Conservation (phyloP, 2,113 vertebrate species). For the Barnardius zonarius region DNA sequence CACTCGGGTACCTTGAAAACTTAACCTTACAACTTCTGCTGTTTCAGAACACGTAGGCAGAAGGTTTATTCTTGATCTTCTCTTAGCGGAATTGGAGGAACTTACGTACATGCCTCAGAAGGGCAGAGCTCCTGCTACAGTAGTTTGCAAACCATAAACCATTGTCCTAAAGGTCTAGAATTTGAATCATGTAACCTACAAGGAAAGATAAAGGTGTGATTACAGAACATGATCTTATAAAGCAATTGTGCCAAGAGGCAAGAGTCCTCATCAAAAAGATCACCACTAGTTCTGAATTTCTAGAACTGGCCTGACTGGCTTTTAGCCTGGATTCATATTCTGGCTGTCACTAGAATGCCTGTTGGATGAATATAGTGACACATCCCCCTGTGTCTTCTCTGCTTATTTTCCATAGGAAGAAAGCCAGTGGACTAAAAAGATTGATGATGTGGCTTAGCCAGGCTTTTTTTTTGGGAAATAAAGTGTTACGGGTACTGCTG, state of each 20-base stretch:
- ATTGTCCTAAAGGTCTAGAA: background rate
- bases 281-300: background rate
- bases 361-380: background rate
- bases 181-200: background rate
- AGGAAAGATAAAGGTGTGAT: background rate
- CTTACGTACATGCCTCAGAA: conserved; percentile 19
- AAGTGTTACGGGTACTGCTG: background rate
- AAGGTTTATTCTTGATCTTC: conserved; percentile 26
- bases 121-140: background rate
- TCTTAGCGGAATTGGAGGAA: background rate
- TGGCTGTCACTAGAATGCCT: background rate
- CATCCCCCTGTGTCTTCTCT: background rate
- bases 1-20: background rate
- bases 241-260: background rate
- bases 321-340: background rate
- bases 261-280: background rate
- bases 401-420: background rate
- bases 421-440: background rate
- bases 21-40: background rate
- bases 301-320: background rate
- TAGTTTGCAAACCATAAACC: background rate
- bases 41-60: background rate
- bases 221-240: background rate
- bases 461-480: background rate
- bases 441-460: background rate